Conservation (phyloP, 2,113 vertebrate genomes). For the Serinus canaria region DNA sequence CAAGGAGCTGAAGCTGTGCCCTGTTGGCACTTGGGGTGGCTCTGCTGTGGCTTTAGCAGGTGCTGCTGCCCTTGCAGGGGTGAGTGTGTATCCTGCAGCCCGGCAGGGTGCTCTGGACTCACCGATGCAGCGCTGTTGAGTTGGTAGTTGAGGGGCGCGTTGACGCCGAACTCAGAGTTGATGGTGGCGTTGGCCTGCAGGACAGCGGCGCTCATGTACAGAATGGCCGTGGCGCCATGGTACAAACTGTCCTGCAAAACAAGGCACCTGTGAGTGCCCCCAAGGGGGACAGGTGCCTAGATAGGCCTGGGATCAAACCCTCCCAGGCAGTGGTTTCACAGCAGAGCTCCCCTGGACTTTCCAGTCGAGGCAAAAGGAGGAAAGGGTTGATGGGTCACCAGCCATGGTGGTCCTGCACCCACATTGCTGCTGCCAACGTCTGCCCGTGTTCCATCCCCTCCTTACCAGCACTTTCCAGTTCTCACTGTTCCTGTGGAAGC, state of each 20-base stretch:
- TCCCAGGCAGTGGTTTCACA: neutral
- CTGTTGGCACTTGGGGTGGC: neutral
- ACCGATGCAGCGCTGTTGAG: constrained; percentile 27
- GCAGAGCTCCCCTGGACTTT: neutral
- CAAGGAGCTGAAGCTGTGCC: neutral
- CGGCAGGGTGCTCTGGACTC: neutral
- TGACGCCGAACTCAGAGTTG: rapidly evolving
- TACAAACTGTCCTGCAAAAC: constrained; percentile 55
- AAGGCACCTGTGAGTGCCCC: rapidly evolving
- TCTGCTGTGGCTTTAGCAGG: neutral
- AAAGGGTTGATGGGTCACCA: neutral
- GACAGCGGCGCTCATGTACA: constrained; percentile 55
- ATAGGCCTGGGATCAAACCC: neutral
- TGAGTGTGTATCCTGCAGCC: rapidly evolving
- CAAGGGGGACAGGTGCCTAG: rapidly evolving
- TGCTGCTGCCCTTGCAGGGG: neutral
- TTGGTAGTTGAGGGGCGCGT: neutral
- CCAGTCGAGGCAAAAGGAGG: neutral
- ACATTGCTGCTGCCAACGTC: neutral
- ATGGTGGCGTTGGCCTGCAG: constrained; percentile 45
- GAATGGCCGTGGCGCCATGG: constrained; percentile 3
- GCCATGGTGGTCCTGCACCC: rapidly evolving
- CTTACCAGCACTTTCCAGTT: constrained; percentile 66
- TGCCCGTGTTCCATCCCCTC: neutral
- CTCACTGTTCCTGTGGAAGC: constrained; percentile 45